Base-by-base conservation (phyloP, 2,888 invertebrate genomes). In the Drosophila trichaetosa region DNA sequence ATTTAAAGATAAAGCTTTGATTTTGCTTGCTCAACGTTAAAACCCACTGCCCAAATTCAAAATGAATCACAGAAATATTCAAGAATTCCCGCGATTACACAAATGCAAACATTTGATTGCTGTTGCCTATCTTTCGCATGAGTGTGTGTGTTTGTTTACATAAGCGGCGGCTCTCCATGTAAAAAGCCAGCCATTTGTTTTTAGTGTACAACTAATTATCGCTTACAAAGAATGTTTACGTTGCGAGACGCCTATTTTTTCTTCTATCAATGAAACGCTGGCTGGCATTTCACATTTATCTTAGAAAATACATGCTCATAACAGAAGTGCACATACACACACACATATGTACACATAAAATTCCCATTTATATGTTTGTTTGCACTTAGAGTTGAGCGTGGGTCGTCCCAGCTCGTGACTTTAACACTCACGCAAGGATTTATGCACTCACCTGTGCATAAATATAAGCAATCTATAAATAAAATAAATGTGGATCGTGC, bases 141-240 rank as follows among this genome's bases (percentile, higher is more conserved):
- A 38, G 21, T 40, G 38, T 27, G 38, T 31, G 31, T 57, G 36
- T 52, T 27, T 36, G 36, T 29, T 51, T 56, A 60, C 36, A 52
- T 36, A 60, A 27, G 51, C 29, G 24, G 38, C 48, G 48, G 38
- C 57, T 38, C 46, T 24, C 8, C 24, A 46, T 57, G 38, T 42
- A 42, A 61, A 54, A 59, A 61, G 31, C 29, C 38, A 49, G 13
- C 34, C 49, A 10, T 61, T 40, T 48, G 21, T 21, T 46, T 46
- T 46, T 46, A 29, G 59, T 59, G 61, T 66, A 62, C 29, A 62
- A 53, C 49, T 38, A 16, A 78, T 73, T 73, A 76, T 60, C 49
- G 56, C 52, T 53, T 29, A 73, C 76, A 77, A 73, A 74, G 58
- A 79, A 62, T 54, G 58, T 46, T 69, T 69, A 56, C 69, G 38